These are phyloP conservation scores for Cryptoblepharus egeriae DNA, from an alignment of 2,797 vertebrate species.

Conservation along the genomic window DNA sequence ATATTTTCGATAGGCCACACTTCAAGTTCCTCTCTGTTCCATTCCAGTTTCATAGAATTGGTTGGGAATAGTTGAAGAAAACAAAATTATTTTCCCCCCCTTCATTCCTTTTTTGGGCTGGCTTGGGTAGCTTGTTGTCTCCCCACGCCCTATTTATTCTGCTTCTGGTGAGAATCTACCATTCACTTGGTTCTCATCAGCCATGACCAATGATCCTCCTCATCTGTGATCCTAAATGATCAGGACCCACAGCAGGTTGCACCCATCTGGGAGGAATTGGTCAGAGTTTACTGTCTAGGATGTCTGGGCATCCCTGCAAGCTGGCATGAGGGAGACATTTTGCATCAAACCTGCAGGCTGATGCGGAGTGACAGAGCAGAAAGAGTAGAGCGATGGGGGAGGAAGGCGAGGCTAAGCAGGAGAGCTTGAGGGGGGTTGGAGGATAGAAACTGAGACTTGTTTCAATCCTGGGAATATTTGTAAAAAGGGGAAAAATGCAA, in stretches of 20 bases:
- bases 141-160: not conserved
- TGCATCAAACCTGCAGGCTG: constrained; percentile 45
- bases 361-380: constrained; percentile 30
- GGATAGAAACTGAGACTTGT: not conserved
- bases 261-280: rapidly evolving
- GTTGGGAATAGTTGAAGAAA: not conserved
- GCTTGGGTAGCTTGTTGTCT: rapidly evolving
- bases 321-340: not conserved
- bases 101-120: not conserved
- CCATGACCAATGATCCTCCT: not conserved
- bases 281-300: rapidly evolving
- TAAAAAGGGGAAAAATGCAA: constrained; percentile 13
- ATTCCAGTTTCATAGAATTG: not conserved
- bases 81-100: not conserved
- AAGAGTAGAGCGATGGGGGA: constrained; percentile 44
- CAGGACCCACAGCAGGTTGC: rapidly evolving
- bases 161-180: not conserved
- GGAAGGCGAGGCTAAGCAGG: not conserved
- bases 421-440: not conserved
- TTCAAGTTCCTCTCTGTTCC: not conserved
- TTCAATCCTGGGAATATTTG: constrained; percentile 29
- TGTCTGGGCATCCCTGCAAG: not conserved
- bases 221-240: rapidly evolving
- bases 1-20: not conserved
- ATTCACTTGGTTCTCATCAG: not conserved